Evolutionary conservation across 2,888 invertebrate species (phyloP), one percentile per base, ranked within the genome.

Genomic region (Chymomyza fuscimana): DNA sequence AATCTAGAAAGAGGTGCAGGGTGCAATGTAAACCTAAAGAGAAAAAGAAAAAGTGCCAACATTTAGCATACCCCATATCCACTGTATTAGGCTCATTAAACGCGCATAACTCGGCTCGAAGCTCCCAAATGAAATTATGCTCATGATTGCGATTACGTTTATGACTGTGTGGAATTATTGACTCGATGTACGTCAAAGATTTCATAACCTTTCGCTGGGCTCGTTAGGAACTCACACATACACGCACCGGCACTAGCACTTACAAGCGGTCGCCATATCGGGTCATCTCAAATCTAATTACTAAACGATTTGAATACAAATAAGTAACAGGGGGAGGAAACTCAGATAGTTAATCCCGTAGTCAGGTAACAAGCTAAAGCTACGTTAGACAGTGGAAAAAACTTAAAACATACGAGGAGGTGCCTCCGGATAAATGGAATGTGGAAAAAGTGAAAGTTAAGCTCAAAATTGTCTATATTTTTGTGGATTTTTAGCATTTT

Each of bases 111-210:
- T 63, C 65, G 65, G 72, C 46, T 22, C 59, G 60, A 69, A 78
- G 69, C 79, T 75, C 78, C 79, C 71, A 76, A 85, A 85, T 85
- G 79, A 82, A 82, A 82, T 82, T 81, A 82, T 85, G 86, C 86
- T 81, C 81, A 81, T 85, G 86, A 82, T 82, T 82, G 81, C 83
- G 82, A 85, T 82, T 85, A 81, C 72, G 81, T 68, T 79, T 82
- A 82, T 85, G 86, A 82, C 80, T 79, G 85, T 60, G 32, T 58
- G 76, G 73, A 78, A 71, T 76, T 74, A 74, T 70, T 68, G 76
- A 72, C 60, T 32, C 32, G 32, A 32, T 7, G 50, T 15, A 22
- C 1, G 46, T 46, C 19, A 46, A 50, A 46, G 10, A 16, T 62
- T 78, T 64, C 19, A 19, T 73, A 77, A 70, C 76, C 74, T 69